Evolutionary conservation across 2,888 invertebrate species (phyloP), one percentile per base, ranked within the genome.

Genomic region (Netelia virgata): DNA sequence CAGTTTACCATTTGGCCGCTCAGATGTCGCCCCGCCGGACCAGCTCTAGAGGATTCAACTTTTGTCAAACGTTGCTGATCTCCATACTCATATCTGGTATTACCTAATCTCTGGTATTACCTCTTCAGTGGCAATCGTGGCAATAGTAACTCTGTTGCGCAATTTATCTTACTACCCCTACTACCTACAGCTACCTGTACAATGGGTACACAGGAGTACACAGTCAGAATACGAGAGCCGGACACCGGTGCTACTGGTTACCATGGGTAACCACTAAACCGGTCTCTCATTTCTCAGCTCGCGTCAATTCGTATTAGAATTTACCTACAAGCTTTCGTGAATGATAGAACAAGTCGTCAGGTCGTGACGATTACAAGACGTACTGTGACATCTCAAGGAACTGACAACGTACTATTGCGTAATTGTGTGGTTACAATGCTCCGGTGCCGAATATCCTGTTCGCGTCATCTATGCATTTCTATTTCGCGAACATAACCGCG

Each of bases 401-500:
- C 47, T 47, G 14, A 14, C 10, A 14, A 14, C 10, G 14, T 47
- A 14, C 14, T 47, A 47, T 47, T 47, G 47, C 47, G 47, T 47
- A 47, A 47, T 47, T 47, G 47, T 47, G 3, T 14, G 2, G 69
- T 16, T 9, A 70, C 61, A 75, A 75, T 63, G 64, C 16, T 41
- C 64, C 57, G 57, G 20, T 76, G 41, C 66, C 76, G 23, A 43
- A 55, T 76, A 53, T 57, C 43, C 23, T 76, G 1, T 76, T 57
- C 41, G 55, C 64, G 66, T 68, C 57, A 77, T 57, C 76, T 20
- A 43, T 69, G 28, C 50, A n/a, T 69, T 18, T 16, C 43, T 41
- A 43, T 57, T 57, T 36, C 9, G 11, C 64, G 43, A 77, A 68
- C 16, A 59, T 68, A 77, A 69, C 36, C 47, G 68, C 68, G 77